Base-by-base conservation (phyloP, 2,888 invertebrate species). In the Koerneria pararmatus region DNA sequence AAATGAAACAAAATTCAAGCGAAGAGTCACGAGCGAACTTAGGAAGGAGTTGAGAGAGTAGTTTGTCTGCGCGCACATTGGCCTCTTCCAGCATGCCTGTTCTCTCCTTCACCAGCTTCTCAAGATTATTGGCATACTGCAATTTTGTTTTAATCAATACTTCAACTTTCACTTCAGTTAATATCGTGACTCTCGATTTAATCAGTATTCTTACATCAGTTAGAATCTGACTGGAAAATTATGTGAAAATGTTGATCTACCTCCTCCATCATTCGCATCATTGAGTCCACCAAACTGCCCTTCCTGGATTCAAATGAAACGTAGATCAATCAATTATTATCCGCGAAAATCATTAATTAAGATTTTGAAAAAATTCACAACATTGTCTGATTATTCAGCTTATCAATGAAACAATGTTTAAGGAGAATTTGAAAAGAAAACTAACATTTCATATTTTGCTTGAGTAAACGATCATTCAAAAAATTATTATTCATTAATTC, bases 201-300 rank as follows among this genome's bases (percentile, higher is more conserved):
- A n/a, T 53, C 31, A 5, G 37, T 24, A 29, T 31, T 3, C 27
- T 11, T 35, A 57, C 24, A 46, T 27, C 6, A 66, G n/a, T 24
- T 22, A 11, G 54, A 61, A 22, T 22, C 15, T 19, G 27, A 29
- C 29, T 8, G 31, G 32, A 29, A 29, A 24, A n/a, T 15, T 6
- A 3, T n/a, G n/a, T n/a, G n/a, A 46, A n/a, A n/a, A n/a, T n/a
- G n/a, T n/a, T n/a, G n/a, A n/a, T n/a, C 6, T 57, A 57, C 64
- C 64, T 74, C 72, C 54, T 76, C 76, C 74, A 76, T 76, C 74
- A 76, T 74, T 32, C 71, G 49, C 71, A 76, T 76, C 74, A 76
- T 74, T 49, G 70, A 70, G 57, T 76, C 75, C 32, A 74, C 74
- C 2, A 76, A 67, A 69, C 62, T 70, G 32, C 73, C 74, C 64